A percentile compares a stretch with the other conserved stretches of the same genome.
Evolutionary conservation across 2,797 vertebrate species (phyloP).

Genomic region (Bradypodion ventrale): DNA sequence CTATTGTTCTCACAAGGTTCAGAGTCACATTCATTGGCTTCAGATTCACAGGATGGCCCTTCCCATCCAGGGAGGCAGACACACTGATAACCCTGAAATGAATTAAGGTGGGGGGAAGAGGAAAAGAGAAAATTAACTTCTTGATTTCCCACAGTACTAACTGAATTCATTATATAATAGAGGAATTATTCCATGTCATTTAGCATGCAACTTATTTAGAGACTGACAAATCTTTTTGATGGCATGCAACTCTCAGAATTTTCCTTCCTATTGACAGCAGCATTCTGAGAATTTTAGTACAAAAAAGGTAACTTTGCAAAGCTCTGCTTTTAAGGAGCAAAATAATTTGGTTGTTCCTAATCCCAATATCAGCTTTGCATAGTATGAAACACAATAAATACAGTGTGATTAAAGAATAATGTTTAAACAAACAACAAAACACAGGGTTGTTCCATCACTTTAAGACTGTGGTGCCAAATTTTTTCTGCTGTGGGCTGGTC

Average conservation of each 20-base stretch:
- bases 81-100: constrained; percentile 82
- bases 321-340: not conserved
- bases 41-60: constrained; percentile 80
- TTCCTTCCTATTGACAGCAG: no score
- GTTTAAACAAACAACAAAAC: not conserved
- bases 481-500: no score
- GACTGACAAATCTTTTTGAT: no score
- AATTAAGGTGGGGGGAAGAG: constrained; percentile 28
- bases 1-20: constrained; percentile 84
- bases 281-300: no score
- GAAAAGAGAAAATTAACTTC: not conserved
- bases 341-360: not conserved
- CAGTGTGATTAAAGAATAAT: not conserved
- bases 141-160: not conserved
- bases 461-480: no score
- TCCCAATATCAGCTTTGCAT: not conserved
- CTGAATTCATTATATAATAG: not conserved
- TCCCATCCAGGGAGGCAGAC: constrained; percentile 81
- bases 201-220: not conserved
- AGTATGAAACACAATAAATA: not conserved
- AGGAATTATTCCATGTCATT: not conserved
- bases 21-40: constrained; percentile 82
- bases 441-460: no score
- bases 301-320: no score
- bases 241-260: no score